Percentiles rank a stretch among this genome's conserved stretches.
phyloP scores from a whole-genome alignment of 2,797 vertebrate species.

The Semotilus atromaculatus region DNA sequence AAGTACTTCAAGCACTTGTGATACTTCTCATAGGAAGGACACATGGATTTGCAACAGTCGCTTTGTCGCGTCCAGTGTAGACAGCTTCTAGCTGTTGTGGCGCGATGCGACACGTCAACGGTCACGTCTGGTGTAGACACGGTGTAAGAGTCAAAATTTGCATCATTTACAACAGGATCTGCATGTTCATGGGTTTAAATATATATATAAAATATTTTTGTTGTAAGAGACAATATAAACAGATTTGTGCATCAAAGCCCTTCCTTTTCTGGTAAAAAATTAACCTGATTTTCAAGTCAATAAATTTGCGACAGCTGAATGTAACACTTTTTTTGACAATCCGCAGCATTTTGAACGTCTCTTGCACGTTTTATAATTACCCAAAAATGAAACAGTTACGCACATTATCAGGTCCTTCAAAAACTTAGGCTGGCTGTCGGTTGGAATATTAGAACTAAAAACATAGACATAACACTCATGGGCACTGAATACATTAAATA shows the following conservation, averaged over 20 bases:
- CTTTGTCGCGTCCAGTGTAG: not conserved
- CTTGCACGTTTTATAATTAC: not conserved
- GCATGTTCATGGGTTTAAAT: not conserved
- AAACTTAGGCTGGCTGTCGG: not conserved
- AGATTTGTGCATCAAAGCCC: not conserved
- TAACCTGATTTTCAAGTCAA: not conserved
- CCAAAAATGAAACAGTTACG: not conserved
- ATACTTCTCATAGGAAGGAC: too few relatives aligned
- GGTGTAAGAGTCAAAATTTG: not conserved
- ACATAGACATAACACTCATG: not conserved
- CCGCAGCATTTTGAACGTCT: not conserved
- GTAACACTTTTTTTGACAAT: not conserved
- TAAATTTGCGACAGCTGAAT: not conserved
- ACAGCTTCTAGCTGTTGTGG: too few relatives aligned
- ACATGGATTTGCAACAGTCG: not conserved
- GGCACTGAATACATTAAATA: not conserved
- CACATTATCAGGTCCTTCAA: not conserved
- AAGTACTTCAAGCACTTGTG: too few relatives aligned
- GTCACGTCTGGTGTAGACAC: too few relatives aligned
- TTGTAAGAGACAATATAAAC: not conserved
- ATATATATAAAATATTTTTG: not conserved
- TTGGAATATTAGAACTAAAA: not conserved
- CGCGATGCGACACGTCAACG: too few relatives aligned
- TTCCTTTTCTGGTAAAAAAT: not conserved
- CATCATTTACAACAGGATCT: not conserved